Evolutionary conservation across 2,888 invertebrate genomes (phyloP), one percentile per base, ranked within the genome.

Genomic region (Blera fallax): DNA sequence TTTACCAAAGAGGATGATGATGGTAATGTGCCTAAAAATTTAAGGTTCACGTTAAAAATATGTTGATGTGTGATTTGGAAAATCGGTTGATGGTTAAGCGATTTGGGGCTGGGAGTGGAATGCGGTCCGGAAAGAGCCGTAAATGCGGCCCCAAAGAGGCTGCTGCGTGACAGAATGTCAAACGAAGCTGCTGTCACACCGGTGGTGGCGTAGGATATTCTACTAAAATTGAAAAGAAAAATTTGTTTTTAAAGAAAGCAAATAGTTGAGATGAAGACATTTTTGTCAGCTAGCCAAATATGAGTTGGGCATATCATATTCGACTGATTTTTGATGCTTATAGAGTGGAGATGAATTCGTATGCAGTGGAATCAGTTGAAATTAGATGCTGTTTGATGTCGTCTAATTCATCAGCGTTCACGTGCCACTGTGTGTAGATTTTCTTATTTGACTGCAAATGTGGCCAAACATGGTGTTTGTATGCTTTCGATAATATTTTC

Each of bases 141-240:
- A 27, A 40, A 45, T 16, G 27, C 29, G 29, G 24, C 21, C 50
- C 10, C 50, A 11, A 11, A 21, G 14, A 18, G 18, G 6, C 14
- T 40, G 48, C 40, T 50, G 67, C 10, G 16, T 43, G 60, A 43
- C 50, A 50, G 21, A 52, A 78, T 10, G 70, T 70, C 78, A 78
- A 69, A 52, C 43, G 43, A 52, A 50, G 60, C 60, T 77, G 21
- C 76, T 76, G 65, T 65, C 74, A 64, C 74, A 65, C 74, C 74
- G 74, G 74, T 54, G 48, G 56, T 58, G 40, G 60, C 40, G 60
- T 60, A 16, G 54, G 54, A 10, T 32, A 60, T 11, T 37, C 40
- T 3, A 3, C 11, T 58, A 58, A 24, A 58, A 21, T 29, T 56
- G 14, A 16, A 34, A 18, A 32, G 10, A 18, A 11, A 56, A 18